Evolutionary conservation across 2,797 vertebrate species (phyloP), one percentile per base, ranked within the genome.

Genomic region (Apogon hyalosoma): DNA sequence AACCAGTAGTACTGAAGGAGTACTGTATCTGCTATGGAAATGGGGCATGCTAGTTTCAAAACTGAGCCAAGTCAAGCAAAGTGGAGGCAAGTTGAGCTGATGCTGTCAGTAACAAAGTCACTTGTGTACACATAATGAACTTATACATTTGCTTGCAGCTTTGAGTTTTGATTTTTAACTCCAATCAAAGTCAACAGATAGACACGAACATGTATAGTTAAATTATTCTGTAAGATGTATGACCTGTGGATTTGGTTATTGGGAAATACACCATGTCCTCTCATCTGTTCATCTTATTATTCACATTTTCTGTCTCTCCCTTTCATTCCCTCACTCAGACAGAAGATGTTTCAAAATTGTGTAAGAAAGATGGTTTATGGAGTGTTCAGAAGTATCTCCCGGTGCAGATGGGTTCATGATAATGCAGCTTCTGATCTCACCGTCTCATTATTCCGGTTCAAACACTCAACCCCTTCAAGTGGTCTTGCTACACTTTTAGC

Each of bases 401-500:
- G 47, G 62, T 46, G 63, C 85, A 91, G 87, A 91, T 90, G 90
- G 85, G 84, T 77, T 87, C 74, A 39, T 55, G 75, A 74, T 63
- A 58, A 84, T 48, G 75, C 74, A 57, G 64, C 62, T 71, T 90
- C 87, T 89, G 90, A 92, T 90, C 88, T 91, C 1, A 15, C 78
- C 0, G 28, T 88, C 84, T 87, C 77, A 86, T 89, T 91, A 88
- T 89, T 88, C 84, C 31, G 47, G 53, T 80, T 83, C 85, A 89
- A 76, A 75, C 83, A 71, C 83, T 87, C 62, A 24, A 55, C 79
- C 53, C 74, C 79, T 75, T 88, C 75, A 55, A 91, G 88, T 79
- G 84, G 82, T 78, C 86, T 64, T 77, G 73, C 77, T 81, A 84
- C 90, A 82, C 87, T 90, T 90, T 88, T 73, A 89, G 86, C 80